These are phyloP conservation scores for Callinectes sapidus DNA, from an alignment of 2,888 invertebrate species.

Conservation along the genomic window DNA sequence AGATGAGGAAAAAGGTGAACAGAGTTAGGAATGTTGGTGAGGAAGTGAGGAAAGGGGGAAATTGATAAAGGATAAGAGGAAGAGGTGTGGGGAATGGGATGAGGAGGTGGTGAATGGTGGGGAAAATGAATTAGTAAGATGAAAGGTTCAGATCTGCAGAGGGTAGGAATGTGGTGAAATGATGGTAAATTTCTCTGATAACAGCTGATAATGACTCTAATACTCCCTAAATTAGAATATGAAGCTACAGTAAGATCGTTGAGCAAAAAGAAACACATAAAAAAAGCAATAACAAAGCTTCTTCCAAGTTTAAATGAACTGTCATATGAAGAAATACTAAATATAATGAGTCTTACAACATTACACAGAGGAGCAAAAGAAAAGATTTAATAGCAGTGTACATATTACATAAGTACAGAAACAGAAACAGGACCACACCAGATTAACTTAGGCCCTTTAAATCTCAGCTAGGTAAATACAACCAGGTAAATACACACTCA, in stretches of 20 bases:
- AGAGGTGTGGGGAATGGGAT: neutral
- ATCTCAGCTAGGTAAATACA: too few species aligned
- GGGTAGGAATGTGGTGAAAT: too few species aligned
- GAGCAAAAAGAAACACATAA: too few species aligned
- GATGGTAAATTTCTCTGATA: too few species aligned
- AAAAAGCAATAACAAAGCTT: neutral
- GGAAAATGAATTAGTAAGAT: too few species aligned
- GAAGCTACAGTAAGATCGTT: too few species aligned
- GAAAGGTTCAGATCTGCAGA: too few species aligned
- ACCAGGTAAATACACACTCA: constrained; percentile 60
- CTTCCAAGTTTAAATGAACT: too few species aligned
- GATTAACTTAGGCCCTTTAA: too few species aligned
- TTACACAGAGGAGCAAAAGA: neutral
- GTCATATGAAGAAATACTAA: neutral
- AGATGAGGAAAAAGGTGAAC: neutral
- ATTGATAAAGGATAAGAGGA: neutral
- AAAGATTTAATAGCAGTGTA: neutral
- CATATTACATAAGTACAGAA: constrained; percentile 19
- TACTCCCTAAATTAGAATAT: too few species aligned
- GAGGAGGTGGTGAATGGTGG: neutral
- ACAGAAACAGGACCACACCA: neutral
- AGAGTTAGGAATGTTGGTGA: neutral
- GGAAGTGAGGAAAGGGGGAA: neutral
- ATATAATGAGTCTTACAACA: too few species aligned
- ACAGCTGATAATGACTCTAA: too few species aligned